Conservation (phyloP, 2,113 vertebrate genomes). For the Lynx canadensis region DNA sequence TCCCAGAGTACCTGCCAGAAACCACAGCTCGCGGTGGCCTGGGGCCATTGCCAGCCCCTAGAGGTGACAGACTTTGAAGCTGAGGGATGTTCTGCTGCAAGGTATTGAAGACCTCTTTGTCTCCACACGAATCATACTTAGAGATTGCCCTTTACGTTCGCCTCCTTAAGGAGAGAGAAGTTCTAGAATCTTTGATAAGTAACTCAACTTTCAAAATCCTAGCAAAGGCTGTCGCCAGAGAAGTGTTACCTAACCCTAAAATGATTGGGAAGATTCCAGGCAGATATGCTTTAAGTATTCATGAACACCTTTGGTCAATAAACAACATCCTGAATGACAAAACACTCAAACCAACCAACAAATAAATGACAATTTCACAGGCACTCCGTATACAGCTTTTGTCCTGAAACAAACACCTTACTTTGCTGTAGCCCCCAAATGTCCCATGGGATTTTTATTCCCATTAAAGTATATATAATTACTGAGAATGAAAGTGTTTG, state of each 20-base stretch:
- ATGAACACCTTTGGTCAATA: not conserved
- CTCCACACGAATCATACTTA: not conserved
- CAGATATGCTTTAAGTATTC: not conserved
- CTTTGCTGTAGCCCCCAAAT: not conserved
- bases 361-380: not conserved
- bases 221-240: not conserved
- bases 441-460: not conserved
- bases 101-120: not conserved
- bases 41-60: not conserved
- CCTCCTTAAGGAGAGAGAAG: not conserved
- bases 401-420: not conserved
- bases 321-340: not conserved
- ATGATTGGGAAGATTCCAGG: not conserved
- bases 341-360: not conserved
- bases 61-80: not conserved
- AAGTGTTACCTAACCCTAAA: not conserved
- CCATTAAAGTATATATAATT: not conserved
- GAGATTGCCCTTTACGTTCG: not conserved
- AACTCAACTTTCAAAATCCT: not conserved
- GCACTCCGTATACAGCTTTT: not conserved
- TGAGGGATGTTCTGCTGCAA: not conserved
- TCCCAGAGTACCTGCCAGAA: not conserved
- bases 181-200: not conserved
- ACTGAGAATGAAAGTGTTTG: not conserved
- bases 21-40: not conserved